phyloP scores from a whole-genome alignment of 2,888 invertebrate species.

The Ophraella communa region DNA sequence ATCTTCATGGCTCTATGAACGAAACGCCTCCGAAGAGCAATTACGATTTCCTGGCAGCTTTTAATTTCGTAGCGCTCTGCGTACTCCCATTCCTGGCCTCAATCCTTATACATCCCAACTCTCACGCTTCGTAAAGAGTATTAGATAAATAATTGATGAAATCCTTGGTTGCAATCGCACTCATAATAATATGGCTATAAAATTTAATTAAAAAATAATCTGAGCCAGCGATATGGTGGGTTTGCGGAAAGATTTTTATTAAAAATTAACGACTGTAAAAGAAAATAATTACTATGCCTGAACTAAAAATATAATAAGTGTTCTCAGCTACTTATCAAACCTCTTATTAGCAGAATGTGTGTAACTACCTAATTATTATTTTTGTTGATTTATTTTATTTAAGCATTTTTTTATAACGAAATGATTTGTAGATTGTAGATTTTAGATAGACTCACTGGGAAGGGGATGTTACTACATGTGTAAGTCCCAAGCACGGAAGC shows the following conservation, averaged over 20 bases:
- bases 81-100: constrained; percentile 33
- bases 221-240: neutral
- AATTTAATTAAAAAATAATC: constrained; percentile 31
- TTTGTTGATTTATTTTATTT: no score
- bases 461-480: no score
- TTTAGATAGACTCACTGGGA: no score
- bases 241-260: neutral
- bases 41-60: constrained; percentile 56
- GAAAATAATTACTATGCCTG: no score
- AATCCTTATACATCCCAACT: constrained; percentile 34
- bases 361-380: no score
- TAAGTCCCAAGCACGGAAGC: no score
- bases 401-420: no score
- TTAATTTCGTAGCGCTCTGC: constrained; percentile 49
- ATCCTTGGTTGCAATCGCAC: constrained; percentile 50
- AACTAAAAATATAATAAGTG: no score
- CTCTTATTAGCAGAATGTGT: no score
- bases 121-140: constrained; percentile 42
- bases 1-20: constrained; percentile 33
- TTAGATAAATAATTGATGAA: constrained; percentile 55
- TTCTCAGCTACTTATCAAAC: no score
- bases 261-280: no score
- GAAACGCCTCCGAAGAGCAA: constrained; percentile 52
- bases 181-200: constrained; percentile 46
- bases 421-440: no score